These are phyloP conservation scores for Crocuta crocuta DNA, from an alignment of 2,113 vertebrate species.

Conservation along the genomic window DNA sequence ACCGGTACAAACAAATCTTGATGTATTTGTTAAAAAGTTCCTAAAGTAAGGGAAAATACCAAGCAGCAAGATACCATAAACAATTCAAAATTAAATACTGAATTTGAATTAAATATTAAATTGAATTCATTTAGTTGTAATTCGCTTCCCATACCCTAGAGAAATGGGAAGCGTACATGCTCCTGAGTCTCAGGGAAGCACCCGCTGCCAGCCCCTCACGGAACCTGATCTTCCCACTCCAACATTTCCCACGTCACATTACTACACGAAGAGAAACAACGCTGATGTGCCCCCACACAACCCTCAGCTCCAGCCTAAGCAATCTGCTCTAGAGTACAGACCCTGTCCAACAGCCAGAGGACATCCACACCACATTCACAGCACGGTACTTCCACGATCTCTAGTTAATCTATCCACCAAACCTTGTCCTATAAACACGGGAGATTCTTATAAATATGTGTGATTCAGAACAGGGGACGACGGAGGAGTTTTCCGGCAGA, in stretches of 20 bases:
- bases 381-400: not conserved
- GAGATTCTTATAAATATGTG: not conserved
- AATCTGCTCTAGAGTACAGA: not conserved
- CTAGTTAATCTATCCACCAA: not conserved
- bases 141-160: not conserved
- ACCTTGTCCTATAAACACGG: not conserved
- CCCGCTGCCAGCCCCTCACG: not conserved
- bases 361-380: not conserved
- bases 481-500: not conserved
- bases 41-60: not conserved
- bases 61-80: not conserved
- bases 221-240: not conserved
- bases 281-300: not conserved
- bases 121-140: conserved; percentile 8
- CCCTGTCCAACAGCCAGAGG: not conserved
- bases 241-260: not conserved
- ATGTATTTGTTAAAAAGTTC: not conserved
- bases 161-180: not conserved
- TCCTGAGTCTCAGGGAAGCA: not conserved
- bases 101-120: conserved; percentile 25
- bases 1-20: not conserved
- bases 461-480: not conserved
- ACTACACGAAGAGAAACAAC: not conserved
- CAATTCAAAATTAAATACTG: conserved; percentile 1
- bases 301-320: not conserved